Base-by-base conservation (phyloP, 2,113 vertebrate genomes). In the Pleuronectes platessa region DNA sequence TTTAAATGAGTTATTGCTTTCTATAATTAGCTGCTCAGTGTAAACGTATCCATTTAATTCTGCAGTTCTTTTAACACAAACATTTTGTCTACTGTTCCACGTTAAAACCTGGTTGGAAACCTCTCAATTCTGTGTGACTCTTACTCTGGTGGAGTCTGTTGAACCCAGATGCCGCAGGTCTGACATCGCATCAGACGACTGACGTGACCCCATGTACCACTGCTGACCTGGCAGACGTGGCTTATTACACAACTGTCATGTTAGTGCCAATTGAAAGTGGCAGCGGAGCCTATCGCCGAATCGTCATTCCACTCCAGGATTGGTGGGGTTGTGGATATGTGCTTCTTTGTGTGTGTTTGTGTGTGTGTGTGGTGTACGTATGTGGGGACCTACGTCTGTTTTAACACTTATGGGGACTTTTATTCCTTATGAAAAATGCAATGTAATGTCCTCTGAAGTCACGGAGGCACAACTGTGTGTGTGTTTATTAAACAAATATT, bases 201-300 rank as follows among this genome's bases (percentile, higher is more conserved):
- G 79, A 83, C 74, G 78, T 85, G 87, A 79, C 75, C 84, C 73
- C 61, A 47, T 82, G 84, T 92, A 77, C 68, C 63, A 62, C 40
- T n/a, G 47, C 79, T 88, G 72, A 91, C 91, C 86, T 42, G 45
- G 61, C 82, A 85, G 79, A 88, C 79, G 76, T 67, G 79, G 59
- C 83, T 88, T 84, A 89, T 86, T 90, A 85, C 84, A 78, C 69
- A 20, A 58, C 80, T 85, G 86, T 86, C 81, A 82, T 89, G 89
- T 90, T 73, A 74, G 77, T 76, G 83, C 82, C 88, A 84, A 90
- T 81, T 89, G 87, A 90, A 92, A 90, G 83, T 88, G 31, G 31
- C 31, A 31, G 31, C 1, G 6, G 6, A 31, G 86, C 54, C 77
- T 53, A 77, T 66, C 35, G 21, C 58, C 13, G 89, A 91, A 93